phyloP scores from a whole-genome alignment of 2,797 vertebrate genomes.

The Brachymystax lenok region DNA sequence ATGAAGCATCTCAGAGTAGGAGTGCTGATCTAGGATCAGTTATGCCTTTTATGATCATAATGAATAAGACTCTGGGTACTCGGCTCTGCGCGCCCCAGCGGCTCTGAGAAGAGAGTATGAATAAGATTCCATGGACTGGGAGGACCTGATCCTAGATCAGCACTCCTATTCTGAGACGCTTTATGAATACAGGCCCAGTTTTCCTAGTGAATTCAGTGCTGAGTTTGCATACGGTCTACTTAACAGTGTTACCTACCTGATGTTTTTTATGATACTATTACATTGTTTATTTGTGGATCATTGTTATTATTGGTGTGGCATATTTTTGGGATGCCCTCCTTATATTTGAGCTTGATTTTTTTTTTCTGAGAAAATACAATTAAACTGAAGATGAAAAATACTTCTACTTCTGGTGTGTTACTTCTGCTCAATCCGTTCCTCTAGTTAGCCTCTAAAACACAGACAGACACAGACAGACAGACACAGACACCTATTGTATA shows the following conservation, averaged over 20 bases:
- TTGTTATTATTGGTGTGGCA: conserved; percentile 87
- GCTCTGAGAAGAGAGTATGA: neutral
- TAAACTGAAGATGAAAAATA: conserved; percentile 70
- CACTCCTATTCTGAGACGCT: conserved; percentile 23
- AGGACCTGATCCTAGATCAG: neutral
- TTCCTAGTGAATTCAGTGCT: conserved; percentile 77
- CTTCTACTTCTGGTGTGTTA: too few species aligned
- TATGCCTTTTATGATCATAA: neutral
- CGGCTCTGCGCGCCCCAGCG: neutral
- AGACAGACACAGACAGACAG: too few species aligned
- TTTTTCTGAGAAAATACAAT: conserved; percentile 84
- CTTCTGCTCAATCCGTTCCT: neutral
- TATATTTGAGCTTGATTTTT: conserved; percentile 75
- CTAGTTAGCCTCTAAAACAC: too few species aligned
- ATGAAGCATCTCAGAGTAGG: neutral
- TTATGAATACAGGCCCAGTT: too few species aligned
- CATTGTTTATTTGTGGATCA: conserved; percentile 89
- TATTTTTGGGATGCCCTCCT: conserved; percentile 75
- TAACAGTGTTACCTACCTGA: conserved; percentile 90
- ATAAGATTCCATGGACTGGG: neutral
- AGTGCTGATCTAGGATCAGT: neutral
- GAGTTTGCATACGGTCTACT: conserved; percentile 79
- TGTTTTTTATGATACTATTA: conserved; percentile 85
- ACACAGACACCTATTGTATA: too few species aligned
- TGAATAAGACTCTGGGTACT: neutral